phyloP scores from a whole-genome alignment of 2,797 vertebrate genomes.

The Semaprochilodus insignis region DNA sequence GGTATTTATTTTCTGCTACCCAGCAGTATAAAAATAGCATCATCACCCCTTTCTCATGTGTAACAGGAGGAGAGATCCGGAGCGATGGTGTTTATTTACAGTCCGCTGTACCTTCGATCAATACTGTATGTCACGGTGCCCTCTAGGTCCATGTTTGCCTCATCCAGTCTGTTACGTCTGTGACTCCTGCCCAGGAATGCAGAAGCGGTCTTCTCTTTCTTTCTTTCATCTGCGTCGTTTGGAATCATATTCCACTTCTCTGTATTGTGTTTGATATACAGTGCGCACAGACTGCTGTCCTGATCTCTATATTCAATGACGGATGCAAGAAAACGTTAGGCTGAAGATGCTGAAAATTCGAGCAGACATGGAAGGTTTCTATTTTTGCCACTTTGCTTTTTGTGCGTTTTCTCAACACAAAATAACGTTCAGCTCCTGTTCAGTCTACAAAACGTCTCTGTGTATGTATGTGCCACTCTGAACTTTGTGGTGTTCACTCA shows the following conservation, averaged over 20 bases:
- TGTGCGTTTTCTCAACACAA: background rate
- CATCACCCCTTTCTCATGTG: conserved; percentile 32
- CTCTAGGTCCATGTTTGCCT: conserved; percentile 31
- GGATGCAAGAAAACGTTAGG: background rate
- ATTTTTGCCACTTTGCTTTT: background rate
- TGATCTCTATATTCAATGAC: background rate
- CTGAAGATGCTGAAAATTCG: background rate
- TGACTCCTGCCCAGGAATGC: conserved; percentile 39
- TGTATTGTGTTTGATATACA: background rate
- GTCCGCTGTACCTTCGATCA: conserved; percentile 46
- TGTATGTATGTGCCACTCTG: background rate
- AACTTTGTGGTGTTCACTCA: conserved; percentile 61
- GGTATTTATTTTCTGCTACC: background rate
- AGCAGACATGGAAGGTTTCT: background rate
- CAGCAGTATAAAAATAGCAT: conserved; percentile 39
- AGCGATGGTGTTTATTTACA: conserved; percentile 49
- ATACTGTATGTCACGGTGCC: conserved; percentile 49
- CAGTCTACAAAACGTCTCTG: background rate
- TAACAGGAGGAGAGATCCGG: conserved; percentile 49
- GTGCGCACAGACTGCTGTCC: background rate
- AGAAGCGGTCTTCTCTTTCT: conserved; percentile 32
- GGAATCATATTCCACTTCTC: conserved; percentile 20
- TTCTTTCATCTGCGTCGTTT: conserved; percentile 7
- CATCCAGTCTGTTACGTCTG: conserved; percentile 16
- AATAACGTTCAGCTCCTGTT: background rate